Base-by-base conservation (phyloP, 2,113 vertebrate species). In the Paraplagusia blochii region DNA sequence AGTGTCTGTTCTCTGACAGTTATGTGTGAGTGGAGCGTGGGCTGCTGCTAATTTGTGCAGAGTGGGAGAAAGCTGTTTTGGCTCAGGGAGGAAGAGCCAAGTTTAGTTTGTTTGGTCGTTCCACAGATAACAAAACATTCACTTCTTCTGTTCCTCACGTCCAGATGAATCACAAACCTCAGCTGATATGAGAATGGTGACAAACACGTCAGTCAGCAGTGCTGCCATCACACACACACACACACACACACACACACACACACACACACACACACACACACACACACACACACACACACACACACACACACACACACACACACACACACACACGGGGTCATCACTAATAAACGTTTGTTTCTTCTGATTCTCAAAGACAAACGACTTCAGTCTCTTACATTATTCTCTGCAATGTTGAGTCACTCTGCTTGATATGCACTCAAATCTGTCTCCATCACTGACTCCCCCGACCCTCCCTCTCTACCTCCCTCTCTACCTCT, bases 1-100 rank as follows among this genome's bases (percentile, higher is more conserved):
- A 79, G 81, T 77, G 80, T 86, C 83, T 86, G 76, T 80, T 72
- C 80, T 76, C 80, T 80, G 86, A 87, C 83, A 81, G 81, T 84
- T 79, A 81, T 77, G 84, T 85, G 84, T 80, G 79, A 85, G 84
- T 80, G 69, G 72, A 78, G 84, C 80, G 86, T 88, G 86, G 86
- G 86, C 78, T 79, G 83, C 84, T 79, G 86, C 79, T 88, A 87
- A 88, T 88, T 88, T 88, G 86, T 88, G 86, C 82, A 83, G 83
- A 88, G 84, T 85, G 77, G 84, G 76, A 85, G 82, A 87, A 83
- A 85, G 84, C 79, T 75, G 77, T 84, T 88, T 85, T 85, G 86
- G 80, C 79, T 82, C 48, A 22, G 53, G 56, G 63, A 81, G 57
- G 65, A 77, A 71, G 74, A 74, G 67, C 76, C 47, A 40, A 69